Conservation (phyloP, 2,888 invertebrate species). For the Eupithecia tripunctaria region DNA sequence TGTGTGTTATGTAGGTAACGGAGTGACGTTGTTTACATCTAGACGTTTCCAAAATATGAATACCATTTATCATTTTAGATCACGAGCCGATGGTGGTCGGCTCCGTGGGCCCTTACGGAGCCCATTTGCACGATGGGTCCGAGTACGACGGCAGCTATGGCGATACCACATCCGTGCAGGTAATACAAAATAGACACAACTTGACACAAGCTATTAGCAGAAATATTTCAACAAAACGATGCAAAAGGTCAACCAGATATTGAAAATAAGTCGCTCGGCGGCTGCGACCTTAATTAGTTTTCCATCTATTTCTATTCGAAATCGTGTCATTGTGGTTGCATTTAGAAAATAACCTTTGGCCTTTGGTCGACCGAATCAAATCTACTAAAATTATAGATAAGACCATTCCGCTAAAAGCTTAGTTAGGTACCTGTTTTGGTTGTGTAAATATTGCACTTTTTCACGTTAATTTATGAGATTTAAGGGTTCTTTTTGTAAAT, state of each 20-base stretch:
- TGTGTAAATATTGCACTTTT: neutral
- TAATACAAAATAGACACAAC: conserved; percentile 2
- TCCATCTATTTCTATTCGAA: conserved; percentile 54
- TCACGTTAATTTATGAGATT: conserved; percentile 8
- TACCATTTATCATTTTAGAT: conserved; percentile 52
- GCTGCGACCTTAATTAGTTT: conserved; percentile 46
- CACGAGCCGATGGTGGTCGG: conserved; percentile 89
- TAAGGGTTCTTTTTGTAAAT: conserved; percentile 6
- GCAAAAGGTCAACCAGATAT: conserved; percentile 22
- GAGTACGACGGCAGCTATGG: conserved; percentile 96
- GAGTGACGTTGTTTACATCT: conserved; percentile 47
- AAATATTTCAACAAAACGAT: conserved; percentile 18
- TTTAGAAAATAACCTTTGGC: conserved; percentile 51
- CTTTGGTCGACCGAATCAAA: conserved; percentile 51
- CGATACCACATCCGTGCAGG: conserved; percentile 86
- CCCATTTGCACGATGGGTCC: conserved; percentile 94
- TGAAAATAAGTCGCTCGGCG: conserved; percentile 28
- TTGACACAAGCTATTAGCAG: conserved; percentile 13
- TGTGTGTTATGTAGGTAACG: conserved; percentile 54
- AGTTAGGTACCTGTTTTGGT: neutral
- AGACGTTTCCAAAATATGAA: conserved; percentile 32
- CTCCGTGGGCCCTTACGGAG: conserved; percentile 97
- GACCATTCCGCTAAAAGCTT: conserved; percentile 48
- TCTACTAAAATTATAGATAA: conserved; percentile 60
- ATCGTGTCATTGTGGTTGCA: conserved; percentile 52